phyloP scores from a whole-genome alignment of 1,140 invertebrate species.

The Palaemon carinicauda region DNA sequence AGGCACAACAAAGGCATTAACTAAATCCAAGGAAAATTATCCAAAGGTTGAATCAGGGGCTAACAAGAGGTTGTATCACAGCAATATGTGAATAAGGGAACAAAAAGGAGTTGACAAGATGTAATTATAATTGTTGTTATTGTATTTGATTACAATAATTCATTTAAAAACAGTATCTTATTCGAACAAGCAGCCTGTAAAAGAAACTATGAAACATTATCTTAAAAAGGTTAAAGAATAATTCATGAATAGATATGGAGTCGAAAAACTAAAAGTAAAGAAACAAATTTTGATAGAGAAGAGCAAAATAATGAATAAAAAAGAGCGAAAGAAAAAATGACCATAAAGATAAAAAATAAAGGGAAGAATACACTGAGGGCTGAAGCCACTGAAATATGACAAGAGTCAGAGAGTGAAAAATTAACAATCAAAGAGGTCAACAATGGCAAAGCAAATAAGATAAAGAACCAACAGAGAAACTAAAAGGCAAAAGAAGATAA shows the following conservation, averaged over 20 bases:
- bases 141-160: too few relatives aligned
- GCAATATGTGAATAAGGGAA: too few relatives aligned
- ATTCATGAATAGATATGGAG: not conserved
- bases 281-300: slow-evolving; percentile 10
- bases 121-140: too few relatives aligned
- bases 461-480: not conserved
- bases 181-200: too few relatives aligned
- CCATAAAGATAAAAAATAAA: not conserved
- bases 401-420: not conserved
- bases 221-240: not conserved
- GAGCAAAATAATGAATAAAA: not conserved
- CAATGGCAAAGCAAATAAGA: not conserved
- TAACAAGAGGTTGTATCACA: too few relatives aligned
- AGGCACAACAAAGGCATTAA: too few relatives aligned
- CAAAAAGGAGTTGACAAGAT: too few relatives aligned
- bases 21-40: too few relatives aligned
- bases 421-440: too few relatives aligned
- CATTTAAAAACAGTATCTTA: too few relatives aligned
- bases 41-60: too few relatives aligned
- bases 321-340: not conserved
- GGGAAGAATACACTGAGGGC: not conserved
- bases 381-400: not conserved
- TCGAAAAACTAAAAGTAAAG: not conserved
- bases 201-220: not conserved
- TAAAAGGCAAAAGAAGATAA: not conserved